phyloP scores from a whole-genome alignment of 2,888 invertebrate species.

The Tholera decimalis region DNA sequence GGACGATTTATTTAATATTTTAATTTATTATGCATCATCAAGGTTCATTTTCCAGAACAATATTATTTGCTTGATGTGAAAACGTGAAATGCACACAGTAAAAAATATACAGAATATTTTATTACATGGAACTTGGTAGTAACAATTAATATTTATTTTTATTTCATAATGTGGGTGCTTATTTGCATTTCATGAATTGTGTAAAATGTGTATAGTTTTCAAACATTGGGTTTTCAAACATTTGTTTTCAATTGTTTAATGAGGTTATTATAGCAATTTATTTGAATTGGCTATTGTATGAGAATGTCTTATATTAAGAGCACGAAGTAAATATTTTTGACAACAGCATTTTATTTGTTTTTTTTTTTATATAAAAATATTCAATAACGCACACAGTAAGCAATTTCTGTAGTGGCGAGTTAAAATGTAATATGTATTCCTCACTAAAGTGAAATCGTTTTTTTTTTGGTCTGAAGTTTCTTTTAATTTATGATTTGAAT shows the following conservation, averaged over 20 bases:
- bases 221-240: not conserved
- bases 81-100: not conserved
- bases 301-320: too few relatives aligned
- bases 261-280: too few relatives aligned
- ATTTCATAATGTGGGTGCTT: not conserved
- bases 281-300: too few relatives aligned
- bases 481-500: too few relatives aligned
- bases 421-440: too few relatives aligned
- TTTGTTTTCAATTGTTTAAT: not conserved
- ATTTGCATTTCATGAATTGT: constrained; percentile 13
- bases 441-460: too few relatives aligned
- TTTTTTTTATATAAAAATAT: too few relatives aligned
- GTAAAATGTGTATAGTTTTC: not conserved
- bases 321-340: too few relatives aligned
- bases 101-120: not conserved
- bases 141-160: constrained; percentile 18
- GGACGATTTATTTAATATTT: constrained; percentile 18
- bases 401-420: too few relatives aligned
- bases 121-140: not conserved
- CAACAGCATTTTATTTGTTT: too few relatives aligned
- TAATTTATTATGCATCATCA: constrained; percentile 5
- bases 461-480: too few relatives aligned
- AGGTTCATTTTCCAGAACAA: constrained; percentile 1
- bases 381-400: too few relatives aligned
- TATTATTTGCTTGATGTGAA: constrained; percentile 17